Evolutionary conservation across 1,140 invertebrate genomes (phyloP), one percentile per base, ranked within the genome.

Genomic region (Venturia canescens): DNA sequence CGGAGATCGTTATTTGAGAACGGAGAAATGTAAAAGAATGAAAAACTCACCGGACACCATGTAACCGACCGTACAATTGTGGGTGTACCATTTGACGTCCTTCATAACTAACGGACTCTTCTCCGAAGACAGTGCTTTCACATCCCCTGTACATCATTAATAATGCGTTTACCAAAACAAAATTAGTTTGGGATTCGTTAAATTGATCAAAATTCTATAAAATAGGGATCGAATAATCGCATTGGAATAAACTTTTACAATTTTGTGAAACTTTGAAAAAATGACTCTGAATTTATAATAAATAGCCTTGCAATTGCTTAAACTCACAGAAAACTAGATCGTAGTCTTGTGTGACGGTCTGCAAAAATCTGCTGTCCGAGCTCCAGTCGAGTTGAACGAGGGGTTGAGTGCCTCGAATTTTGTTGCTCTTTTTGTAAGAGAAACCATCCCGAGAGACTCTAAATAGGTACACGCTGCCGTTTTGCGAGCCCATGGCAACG

Each of bases 261-360:
- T n/a, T n/a, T n/a, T n/a, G n/a, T n/a, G n/a, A n/a, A n/a, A n/a
- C n/a, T n/a, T n/a, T n/a, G n/a, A n/a, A n/a, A n/a, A n/a, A n/a
- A n/a, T n/a, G n/a, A n/a, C n/a, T n/a, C n/a, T n/a, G n/a, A n/a
- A n/a, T n/a, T n/a, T n/a, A n/a, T n/a, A n/a, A n/a, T n/a, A n/a
- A n/a, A n/a, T n/a, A n/a, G n/a, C 15, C 15, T 44, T 6, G 38
- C 6, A 44, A 44, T 7, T 44, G 38, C 38, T 6, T 44, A 66
- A 79, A 93, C 95, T 95, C 93, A 98, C 97, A 98, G 89, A 96
- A 97, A 11, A 96, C 93, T 31, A 98, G 91, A 90, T 98, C 97
- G 87, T 98, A 98, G 88, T 98, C 97, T 83, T 97, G 96, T 23
- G 98, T 98, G 79, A 98, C 97, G 3, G 96, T 97, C 90, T 97